Evolutionary conservation across 2,888 invertebrate species (phyloP), one percentile per base, ranked within the genome.

Genomic region (Diarsia mendica): DNA sequence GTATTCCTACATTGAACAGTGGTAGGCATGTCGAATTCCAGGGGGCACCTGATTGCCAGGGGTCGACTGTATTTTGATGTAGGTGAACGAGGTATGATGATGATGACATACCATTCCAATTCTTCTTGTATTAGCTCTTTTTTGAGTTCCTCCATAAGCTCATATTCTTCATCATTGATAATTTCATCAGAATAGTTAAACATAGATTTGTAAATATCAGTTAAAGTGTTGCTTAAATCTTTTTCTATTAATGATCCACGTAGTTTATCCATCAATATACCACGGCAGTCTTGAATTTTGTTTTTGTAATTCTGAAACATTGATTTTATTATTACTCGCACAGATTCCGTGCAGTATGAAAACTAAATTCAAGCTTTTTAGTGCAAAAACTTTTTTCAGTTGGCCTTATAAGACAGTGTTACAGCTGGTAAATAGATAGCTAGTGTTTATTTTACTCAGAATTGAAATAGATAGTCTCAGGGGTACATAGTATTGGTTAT

Each of bases 81-180:
- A 9, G 20, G 13, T 1, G 70, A 33, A 28, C 46, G 10, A 15
- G 20, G 11, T 39, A 55, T 23, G 58, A 8, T 53, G 0, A 63
- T 3, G 18, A 64, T 20, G 8, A 51, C 66, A 58, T 89, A 96
- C 96, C 96, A 96, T 83, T 95, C 89, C 48, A 95, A 83, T 90
- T 96, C 96, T 87, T 96, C 95, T 81, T 95, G 93, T 23, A 96
- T 91, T 67, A 96, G 90, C 86, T 96, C 95, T 83, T 91, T 91
- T 89, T 93, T 93, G 64, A 96, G 90, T 88, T 94, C 93, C 79
- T 94, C 92, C 60, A 95, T 84, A 9, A 94, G 74, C 77, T 93
- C 88, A 74, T 88, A 83, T 89, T 96, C 96, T 86, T 96, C 94
- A 80, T 90, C 91, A 87, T 93, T 91, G 67, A 89, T 78, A 60